These are phyloP conservation scores for Galemys pyrenaicus DNA, from an alignment of 2,113 vertebrate species.

Conservation along the genomic window DNA sequence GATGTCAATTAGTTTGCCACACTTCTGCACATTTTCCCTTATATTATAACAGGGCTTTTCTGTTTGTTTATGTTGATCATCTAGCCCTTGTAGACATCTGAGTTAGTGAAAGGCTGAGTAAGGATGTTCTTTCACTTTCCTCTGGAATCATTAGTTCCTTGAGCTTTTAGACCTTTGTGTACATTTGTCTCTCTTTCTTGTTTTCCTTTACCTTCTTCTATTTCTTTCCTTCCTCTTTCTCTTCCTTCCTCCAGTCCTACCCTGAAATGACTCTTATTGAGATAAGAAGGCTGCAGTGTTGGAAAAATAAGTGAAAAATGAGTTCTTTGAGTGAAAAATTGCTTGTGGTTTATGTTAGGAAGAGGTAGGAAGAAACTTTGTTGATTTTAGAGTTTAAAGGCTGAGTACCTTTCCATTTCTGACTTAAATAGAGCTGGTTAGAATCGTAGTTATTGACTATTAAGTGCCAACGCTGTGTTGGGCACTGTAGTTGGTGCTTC, in stretches of 20 bases:
- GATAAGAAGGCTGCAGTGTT: neutral
- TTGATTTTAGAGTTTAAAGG: neutral
- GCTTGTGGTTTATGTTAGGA: neutral
- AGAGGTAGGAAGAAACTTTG: neutral
- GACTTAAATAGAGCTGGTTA: neutral
- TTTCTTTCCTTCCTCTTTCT: neutral
- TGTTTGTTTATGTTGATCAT: neutral
- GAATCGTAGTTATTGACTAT: neutral
- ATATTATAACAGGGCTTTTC: neutral
- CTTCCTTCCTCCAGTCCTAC: neutral
- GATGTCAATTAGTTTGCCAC: neutral
- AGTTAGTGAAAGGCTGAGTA: neutral
- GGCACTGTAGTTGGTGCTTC: neutral
- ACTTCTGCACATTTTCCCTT: neutral
- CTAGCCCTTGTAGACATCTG: neutral
- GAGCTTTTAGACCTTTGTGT: neutral
- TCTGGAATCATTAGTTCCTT: neutral
- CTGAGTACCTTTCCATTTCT: neutral
- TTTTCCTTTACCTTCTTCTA: neutral
- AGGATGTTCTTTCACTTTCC: neutral
- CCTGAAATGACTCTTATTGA: neutral
- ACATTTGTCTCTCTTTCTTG: neutral
- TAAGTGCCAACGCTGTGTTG: neutral
- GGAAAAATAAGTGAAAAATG: neutral
- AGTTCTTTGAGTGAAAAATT: neutral